Evolutionary conservation across 2,888 invertebrate species (phyloP), one percentile per base, ranked within the genome.

Genomic region (Apamea anceps): DNA sequence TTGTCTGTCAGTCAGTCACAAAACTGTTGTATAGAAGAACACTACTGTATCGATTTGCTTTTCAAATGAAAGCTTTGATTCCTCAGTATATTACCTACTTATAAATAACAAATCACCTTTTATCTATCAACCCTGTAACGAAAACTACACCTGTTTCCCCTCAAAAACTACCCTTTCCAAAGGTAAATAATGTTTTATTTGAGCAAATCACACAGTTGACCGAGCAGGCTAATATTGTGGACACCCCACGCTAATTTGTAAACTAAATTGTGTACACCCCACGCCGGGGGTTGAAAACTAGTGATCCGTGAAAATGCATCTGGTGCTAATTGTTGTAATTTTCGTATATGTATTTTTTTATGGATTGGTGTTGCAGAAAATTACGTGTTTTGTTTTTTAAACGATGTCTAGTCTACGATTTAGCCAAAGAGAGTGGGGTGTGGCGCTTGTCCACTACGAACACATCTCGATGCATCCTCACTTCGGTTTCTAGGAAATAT

Each of bases 241-340:
- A 84, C 80, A 84, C 84, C 77, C 67, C 67, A 60, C 65, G 82
- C 81, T 88, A 89, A 89, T 89, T 89, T 85, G 85, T 84, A 67
- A 87, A 83, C 81, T 81, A 88, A 89, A 89, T 89, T 86, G 79
- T 72, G 72, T 66, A 1, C 71, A 80, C 84, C 84, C 81, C 65
- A 54, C 10, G 25, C 1, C 67, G 80, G 72, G 77, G 72, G 15
- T 72, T 25, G 60, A 0, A 37, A 71, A 37, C 82, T 80, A 67
- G 84, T 90, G 85, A 90, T 86, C 90, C 90, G 77, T 90, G 84
- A 90, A 88, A 90, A 88, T 83, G 72, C 88, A 87, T 79, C 79
- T 85, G 88, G 76, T 75, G 4, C 51, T 77, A 60, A 76, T 51
- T 25, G 63, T 48, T 77, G 45, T 74, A 72, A 85, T 80, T 80